Evolutionary conservation across 2,113 vertebrate species (phyloP).

Genomic region (Hydrolagus affinis): DNA sequence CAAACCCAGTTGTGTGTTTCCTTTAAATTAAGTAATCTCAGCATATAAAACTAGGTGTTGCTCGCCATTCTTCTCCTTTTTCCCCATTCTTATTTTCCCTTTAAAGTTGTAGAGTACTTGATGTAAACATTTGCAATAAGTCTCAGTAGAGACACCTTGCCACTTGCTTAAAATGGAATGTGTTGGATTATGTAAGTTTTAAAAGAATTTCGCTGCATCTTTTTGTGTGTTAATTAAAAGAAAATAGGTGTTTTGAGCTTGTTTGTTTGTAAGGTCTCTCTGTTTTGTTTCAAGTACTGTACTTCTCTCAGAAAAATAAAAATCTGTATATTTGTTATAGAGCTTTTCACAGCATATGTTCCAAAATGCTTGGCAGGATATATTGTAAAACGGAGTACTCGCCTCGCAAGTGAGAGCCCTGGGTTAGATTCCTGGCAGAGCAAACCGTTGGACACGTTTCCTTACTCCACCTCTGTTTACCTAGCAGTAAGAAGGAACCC

Average conservation of each 20-base stretch:
- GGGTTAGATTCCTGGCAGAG: too few relatives aligned
- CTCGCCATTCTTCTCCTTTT: neutral
- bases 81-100: neutral
- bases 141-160: neutral
- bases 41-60: neutral
- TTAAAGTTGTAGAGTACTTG: slow-evolving; percentile 12
- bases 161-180: neutral
- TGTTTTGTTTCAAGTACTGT: neutral
- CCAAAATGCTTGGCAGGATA: too few relatives aligned
- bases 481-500: too few relatives aligned
- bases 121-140: slow-evolving; percentile 31
- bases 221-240: slow-evolving; percentile 32
- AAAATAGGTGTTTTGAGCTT: slow-evolving; percentile 13
- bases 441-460: too few relatives aligned
- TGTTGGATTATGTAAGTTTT: slow-evolving; percentile 29
- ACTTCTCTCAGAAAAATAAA: neutral
- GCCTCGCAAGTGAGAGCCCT: too few relatives aligned
- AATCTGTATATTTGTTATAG: too few relatives aligned
- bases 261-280: slow-evolving; percentile 9
- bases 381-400: too few relatives aligned
- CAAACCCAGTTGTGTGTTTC: neutral
- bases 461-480: too few relatives aligned
- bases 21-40: slow-evolving; percentile 8
- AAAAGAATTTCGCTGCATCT: slow-evolving; percentile 21
- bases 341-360: too few relatives aligned